Evolutionary conservation across 2,888 invertebrate species (phyloP), one percentile per base, ranked within the genome.

Genomic region (Habrosyne pyritoides): DNA sequence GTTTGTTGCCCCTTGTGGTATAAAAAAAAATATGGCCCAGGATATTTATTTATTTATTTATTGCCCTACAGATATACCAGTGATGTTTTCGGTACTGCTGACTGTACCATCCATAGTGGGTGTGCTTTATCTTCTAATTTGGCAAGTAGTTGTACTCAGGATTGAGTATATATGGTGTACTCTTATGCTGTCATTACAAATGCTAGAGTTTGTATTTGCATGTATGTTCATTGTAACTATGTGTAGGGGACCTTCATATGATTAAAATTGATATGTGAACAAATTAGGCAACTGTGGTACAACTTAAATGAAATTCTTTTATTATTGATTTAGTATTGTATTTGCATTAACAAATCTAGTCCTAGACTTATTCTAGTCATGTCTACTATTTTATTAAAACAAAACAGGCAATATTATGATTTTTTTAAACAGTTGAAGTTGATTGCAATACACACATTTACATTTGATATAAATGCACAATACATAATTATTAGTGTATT

Each of bases 91-190:
- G 59, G 95, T 98, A 70, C 84, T 97, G 66, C 93, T 99, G 69
- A 97, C 97, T 60, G 93, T 98, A 71, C 98, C 98, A 53, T 96
- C 98, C 63, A 94, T 97, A 55, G 89, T 96, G 68, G 97, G 97
- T 53, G 96, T 97, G n/a, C 84, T 97, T 22, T 99, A 98, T 88
- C 94, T 98, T 67, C 93, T 98, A 66, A 89, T 95, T 60, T 97
- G 96, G 95, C 98, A 99, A 93, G 96, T 95, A 53, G 96, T 96
- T 80, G 96, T 97, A 54, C 94, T 98, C 57, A 94, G 96, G 76
- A 94, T 98, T 72, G 99, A 99, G 91, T 95, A 96, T 72, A 97
- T 99, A 76, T 94, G 98, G 83, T 96, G 97, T 85, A 95, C 96
- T 65, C 96, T 98, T 76, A 97, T 98, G 93, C 90, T 98, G 60